Evolutionary conservation across 2,113 vertebrate species (phyloP).

Genomic region (Aptenodytes forsteri): DNA sequence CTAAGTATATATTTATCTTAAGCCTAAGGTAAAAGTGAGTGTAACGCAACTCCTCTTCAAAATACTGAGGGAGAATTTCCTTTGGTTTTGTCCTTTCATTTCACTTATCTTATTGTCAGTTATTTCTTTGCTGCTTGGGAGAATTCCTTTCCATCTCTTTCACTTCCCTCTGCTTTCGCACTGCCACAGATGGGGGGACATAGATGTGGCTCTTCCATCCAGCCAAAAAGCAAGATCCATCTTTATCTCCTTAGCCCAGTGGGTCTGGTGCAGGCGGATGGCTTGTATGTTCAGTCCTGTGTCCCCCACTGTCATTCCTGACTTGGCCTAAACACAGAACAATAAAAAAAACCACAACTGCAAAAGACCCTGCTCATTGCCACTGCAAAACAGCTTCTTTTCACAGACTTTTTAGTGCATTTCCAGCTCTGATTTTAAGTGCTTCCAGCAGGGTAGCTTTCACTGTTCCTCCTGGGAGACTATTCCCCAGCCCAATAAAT

Average conservation of each 20-base stretch:
- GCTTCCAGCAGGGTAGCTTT: background rate
- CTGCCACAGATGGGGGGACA: background rate
- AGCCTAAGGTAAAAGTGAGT: background rate
- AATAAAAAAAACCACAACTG: background rate
- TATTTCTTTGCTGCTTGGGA: background rate
- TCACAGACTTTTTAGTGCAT: background rate
- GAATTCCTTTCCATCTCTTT: background rate
- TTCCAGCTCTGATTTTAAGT: background rate
- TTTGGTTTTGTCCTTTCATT: background rate
- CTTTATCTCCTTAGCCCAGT: background rate
- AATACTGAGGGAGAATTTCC: background rate
- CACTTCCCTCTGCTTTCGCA: rapidly evolving
- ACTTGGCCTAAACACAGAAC: background rate
- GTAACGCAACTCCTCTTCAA: background rate
- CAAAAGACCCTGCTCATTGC: background rate
- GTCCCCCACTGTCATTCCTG: background rate
- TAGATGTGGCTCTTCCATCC: background rate
- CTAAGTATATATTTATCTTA: background rate
- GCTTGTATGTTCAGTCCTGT: background rate
- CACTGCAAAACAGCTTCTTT: background rate
- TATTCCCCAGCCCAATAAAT: background rate
- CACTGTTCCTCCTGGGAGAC: background rate
- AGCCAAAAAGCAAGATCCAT: background rate
- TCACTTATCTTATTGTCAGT: background rate
- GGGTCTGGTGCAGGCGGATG: background rate